Evolutionary conservation across 1,140 invertebrate species (phyloP), one percentile per base, ranked within the genome.

Genomic region (Orussus abietinus): DNA sequence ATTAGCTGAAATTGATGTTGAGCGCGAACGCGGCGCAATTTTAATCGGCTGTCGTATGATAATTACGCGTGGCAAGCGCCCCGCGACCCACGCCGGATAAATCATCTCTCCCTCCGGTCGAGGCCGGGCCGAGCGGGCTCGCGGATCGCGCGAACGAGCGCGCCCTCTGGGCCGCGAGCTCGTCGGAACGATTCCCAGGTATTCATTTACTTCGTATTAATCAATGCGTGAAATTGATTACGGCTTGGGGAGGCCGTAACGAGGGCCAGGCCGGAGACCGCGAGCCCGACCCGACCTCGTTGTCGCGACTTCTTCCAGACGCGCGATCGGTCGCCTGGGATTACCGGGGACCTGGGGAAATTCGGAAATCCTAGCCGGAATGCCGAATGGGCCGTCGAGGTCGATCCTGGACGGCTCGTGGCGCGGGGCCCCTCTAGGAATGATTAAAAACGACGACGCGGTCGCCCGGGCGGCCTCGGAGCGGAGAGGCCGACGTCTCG

Each of bases 41-140:
- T 72, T 70, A 71, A 73, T 72, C 67, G 64, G 58, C 67, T 68
- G 66, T 71, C 69, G 62, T 71, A 69, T 68, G 62, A 70, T 71
- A 69, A 73, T 72, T 71, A 62, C 63, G 59, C 53, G 56, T 49
- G 55, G 49, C 50, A 40, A 36, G 42, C 57, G 58, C 53, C 64
- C 59, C 53, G 50, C 63, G 62, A 71, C 66, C 66, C 55, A 53
- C 45, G 45, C 55, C 47, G 55, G 55, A 70, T 71, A 71, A 71
- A 71, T 72, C 68, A 72, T 68, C 47, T 26, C 17, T 49, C 34
- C 21, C 26, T 11, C n/a, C n/a, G n/a, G n/a, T 17, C 31, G 31
- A 10, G 12, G 7, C 13, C 12, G 25, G 25, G n/a, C 25, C 25
- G n/a, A n/a, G n/a, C 43, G 43, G 37, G 31, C 41, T 32, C 20